Base-by-base conservation (phyloP, 2,888 invertebrate species). In the Lomographa bimaculata region DNA sequence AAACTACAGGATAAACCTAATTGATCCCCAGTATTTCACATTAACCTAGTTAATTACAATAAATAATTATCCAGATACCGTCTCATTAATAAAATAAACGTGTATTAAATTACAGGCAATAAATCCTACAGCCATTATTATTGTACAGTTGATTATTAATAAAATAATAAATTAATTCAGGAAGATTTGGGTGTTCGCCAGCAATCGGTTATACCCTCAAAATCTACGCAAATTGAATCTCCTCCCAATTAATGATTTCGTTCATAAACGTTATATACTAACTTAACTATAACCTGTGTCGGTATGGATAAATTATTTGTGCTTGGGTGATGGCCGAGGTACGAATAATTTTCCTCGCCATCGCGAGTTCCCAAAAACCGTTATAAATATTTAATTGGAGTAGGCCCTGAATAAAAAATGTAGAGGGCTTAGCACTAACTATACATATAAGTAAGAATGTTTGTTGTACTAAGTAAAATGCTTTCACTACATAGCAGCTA, bases 131-230 rank as follows among this genome's bases (percentile, higher is more conserved):
- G 39, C 33, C 28, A 18, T 28, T 28, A 20, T 35, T 25, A 35
- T 34, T 18, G 14, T 20, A 25, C 9, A 14, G 10, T n/a, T 26
- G 25, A 23, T 34, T 27, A 34, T 29, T n/a, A 41, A 20, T 23
- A 16, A 25, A 25, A 41, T 28, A 41, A 25, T 11, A 16, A 11
- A 35, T 26, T 30, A 27, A 35, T 1, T 36, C 35, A 42, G 24
- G 14, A 10, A 47, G 36, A 51, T 56, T 60, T 64, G 60, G 58
- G 51, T 24, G 35, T 49, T 28, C 29, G 61, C 58, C 61, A 63
- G 47, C 50, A 35, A 54, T 49, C 43, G 49, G 49, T 47, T 50
- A 46, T 23, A 21, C 8, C 32, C 7, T 32, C 29, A 47, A 49
- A 14, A 14, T 14, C 14, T 14, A 14, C 14, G 14, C 41, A 60